phyloP scores from a whole-genome alignment of 2,888 invertebrate species.

The Oligia fasciuncula region DNA sequence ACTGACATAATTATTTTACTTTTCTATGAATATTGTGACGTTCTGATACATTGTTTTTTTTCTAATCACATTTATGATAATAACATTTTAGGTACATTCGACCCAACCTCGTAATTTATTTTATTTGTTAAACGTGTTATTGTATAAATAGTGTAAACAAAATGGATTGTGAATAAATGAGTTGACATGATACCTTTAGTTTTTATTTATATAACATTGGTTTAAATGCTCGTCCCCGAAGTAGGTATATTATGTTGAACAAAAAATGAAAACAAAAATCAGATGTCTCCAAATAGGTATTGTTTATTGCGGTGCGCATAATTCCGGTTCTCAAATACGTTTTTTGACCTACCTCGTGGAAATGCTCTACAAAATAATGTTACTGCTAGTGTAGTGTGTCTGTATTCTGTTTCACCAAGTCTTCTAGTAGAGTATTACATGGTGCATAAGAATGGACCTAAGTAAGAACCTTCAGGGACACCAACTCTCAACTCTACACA shows the following conservation, averaged over 20 bases:
- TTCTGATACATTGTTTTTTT: constrained; percentile 13
- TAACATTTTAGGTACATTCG: constrained; percentile 41
- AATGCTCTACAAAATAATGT: not conserved
- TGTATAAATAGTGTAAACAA: constrained; percentile 66
- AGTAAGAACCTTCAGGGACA: constrained; percentile 22
- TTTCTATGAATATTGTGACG: constrained; percentile 44
- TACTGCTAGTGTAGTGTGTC: not conserved
- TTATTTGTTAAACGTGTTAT: constrained; percentile 57
- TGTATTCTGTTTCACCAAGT: not conserved
- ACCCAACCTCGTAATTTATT: constrained; percentile 63
- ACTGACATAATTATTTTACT: constrained; percentile 21
- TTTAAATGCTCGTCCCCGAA: not conserved
- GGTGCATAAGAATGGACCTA: constrained; percentile 7
- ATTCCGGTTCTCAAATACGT: not conserved
- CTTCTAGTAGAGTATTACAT: not conserved
- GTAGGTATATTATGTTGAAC: not conserved
- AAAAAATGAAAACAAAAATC: not conserved
- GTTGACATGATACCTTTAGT: constrained; percentile 47
- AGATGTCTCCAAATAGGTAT: not conserved
- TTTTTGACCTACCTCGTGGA: not conserved
- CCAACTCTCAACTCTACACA: not conserved
- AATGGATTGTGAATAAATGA: constrained; percentile 73
- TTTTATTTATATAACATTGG: constrained; percentile 1
- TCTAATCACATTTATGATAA: constrained; percentile 11
- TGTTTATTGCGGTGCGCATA: not conserved